Percentiles rank a stretch among this genome's conserved stretches.
Conservation (phyloP, 1,140 invertebrate genomes). For the Zaprionus ornatus region DNA sequence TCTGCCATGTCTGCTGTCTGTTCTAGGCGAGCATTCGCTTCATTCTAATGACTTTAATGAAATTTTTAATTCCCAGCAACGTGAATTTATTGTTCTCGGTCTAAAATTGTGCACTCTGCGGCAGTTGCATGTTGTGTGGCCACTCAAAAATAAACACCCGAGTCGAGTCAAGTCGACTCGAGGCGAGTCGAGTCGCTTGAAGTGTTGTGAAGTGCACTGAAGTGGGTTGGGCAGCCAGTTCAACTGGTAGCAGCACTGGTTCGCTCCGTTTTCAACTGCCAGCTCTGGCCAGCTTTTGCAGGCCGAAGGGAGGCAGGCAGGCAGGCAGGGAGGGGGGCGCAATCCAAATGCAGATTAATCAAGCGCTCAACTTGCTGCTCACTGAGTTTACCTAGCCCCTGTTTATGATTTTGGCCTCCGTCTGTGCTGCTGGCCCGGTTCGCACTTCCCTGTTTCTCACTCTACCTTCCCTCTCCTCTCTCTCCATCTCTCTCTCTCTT, state of each 20-base stretch:
- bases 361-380: slow-evolving; percentile 73
- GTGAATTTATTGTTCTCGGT: slow-evolving; percentile 73
- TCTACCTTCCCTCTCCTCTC: background rate
- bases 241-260: slow-evolving; percentile 29
- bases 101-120: slow-evolving; percentile 29
- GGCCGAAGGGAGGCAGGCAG: background rate
- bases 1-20: slow-evolving; percentile 54
- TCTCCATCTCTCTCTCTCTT: background rate
- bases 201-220: slow-evolving; percentile 34
- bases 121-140: slow-evolving; percentile 64
- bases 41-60: slow-evolving; percentile 80
- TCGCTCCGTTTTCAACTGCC: slow-evolving; percentile 20
- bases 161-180: slow-evolving; percentile 22
- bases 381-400: slow-evolving; percentile 69
- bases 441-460: background rate
- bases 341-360: slow-evolving; percentile 70
- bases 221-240: slow-evolving; percentile 49
- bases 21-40: slow-evolving; percentile 40
- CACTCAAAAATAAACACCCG: slow-evolving; percentile 72
- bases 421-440: background rate
- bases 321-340: background rate
- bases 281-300: slow-evolving; percentile 19
- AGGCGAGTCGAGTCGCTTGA: slow-evolving; percentile 31
- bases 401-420: slow-evolving; percentile 34
- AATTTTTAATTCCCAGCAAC: slow-evolving; percentile 60